Evolutionary conservation across 1,140 invertebrate species (phyloP), one percentile per base, ranked within the genome.

Genomic region (Geopemphigus sp.): DNA sequence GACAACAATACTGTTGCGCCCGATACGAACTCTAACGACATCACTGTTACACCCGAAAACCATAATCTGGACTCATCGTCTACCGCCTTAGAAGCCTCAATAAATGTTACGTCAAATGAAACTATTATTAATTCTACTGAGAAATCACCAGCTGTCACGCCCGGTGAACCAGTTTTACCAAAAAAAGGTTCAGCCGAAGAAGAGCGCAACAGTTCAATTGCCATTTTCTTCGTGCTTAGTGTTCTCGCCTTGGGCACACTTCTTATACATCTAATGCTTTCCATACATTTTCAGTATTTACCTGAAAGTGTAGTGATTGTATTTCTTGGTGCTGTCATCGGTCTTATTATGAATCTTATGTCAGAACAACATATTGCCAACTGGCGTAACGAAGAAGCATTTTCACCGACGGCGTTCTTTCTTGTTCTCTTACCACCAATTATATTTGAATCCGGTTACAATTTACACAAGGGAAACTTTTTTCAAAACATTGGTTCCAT

Each of bases 361-460:
- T 95, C 94, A 0, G 91, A 95, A 81, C 90, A 93, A 83, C 94
- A 96, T 85, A 92, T 95, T 83, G 93, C 93, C 56, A 95, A 97
- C 85, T 97, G 95, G 95, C 91, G 92, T 84, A 96, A 96, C 86
- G 96, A 98, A 86, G 97, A 98, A 87, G 94, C 96, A 0, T 97
- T 99, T 84, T 96, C 95, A 17, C 97, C 97, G 0, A 99, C 96
- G 66, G 94, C 96, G 14, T 99, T 99, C 85, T 99, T 99, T 84
- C 88, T 99, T 63, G 93, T 99, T 1, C 88, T 99, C 1, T 85
- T 99, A n/a, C 97, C 97, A 10, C 97, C 97, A 1, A 99, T 99
- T 63, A 98, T 99, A 83, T 98, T 98, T 89, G 97, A 99, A 87
- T 98, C 96, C 6, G 97, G 97, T 6, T 99, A 98, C 85, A 98